Evolutionary conservation across 30 jellyfish, hydroid and myxozoan species (phyloP), one percentile per base, ranked within the genome.

Genomic region (Aurelia aurita): DNA sequence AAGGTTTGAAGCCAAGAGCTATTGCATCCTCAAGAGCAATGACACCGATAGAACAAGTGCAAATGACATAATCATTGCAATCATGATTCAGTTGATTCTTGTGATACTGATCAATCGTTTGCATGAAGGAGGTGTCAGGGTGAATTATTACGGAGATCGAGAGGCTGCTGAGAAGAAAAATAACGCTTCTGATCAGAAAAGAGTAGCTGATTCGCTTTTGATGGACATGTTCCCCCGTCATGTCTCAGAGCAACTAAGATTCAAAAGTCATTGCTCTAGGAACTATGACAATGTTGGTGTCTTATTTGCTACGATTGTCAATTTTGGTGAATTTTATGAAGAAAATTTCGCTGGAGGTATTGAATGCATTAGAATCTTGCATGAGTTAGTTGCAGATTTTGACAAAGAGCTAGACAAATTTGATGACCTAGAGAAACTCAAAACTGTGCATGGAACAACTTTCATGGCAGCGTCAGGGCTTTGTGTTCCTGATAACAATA

Each of bases 381-480:
- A 95, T 79, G 99, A 95, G 66, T 71, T 95, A 19, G 99, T 95
- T 46, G 98, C 98, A 12, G 99, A 95, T 70, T 95, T 95, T 82
- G 99, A 95, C 69, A 89, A 86, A 31, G 99, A 95, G 77, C 96
- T 95, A 10, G 89, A 71, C 61, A 95, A 95, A 61, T 95, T 79
- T 81, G 99, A 95, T 35, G 99, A 95, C 70, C 71, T 95, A 29
- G 99, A 95, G 84, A 95, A 95, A 71, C 85, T 95, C 79, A 95
- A 95, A 62, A 87, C 99, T n/a, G 99, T 95, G 6, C 92, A 95
- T 80, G 99, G 99, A 18, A 95, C 99, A 8, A 95, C 99, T 5
- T 95, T 87, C 55, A 95, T 95, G 99, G 99, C 99, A 43, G 99
- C 99, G 1, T 95, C 99, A 1, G 99, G 99, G 25, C 88, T 95